These are phyloP conservation scores for Zosterops hypoxanthus DNA, from an alignment of 2,113 vertebrate genomes.

Conservation along the genomic window DNA sequence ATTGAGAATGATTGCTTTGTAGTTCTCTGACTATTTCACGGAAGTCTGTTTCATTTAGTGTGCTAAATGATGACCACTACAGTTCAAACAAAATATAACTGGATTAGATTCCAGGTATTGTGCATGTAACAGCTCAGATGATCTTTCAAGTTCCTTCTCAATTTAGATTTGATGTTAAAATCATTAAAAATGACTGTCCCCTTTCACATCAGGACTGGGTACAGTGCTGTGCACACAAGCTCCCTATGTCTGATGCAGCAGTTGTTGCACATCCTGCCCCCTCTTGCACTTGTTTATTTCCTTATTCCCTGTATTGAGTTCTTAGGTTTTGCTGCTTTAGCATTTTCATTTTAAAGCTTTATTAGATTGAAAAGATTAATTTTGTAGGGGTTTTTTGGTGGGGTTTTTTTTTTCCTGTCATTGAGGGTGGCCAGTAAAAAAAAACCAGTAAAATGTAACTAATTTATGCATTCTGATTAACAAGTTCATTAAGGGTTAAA, in stretches of 20 bases:
- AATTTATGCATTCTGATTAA: neutral
- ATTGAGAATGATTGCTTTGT: neutral
- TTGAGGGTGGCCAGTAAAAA: neutral
- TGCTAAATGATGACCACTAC: neutral
- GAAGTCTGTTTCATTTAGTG: neutral
- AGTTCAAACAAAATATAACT: neutral
- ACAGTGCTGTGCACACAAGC: neutral
- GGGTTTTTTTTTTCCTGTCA: neutral
- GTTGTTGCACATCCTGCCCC: rapidly evolving
- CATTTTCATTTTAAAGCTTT: neutral
- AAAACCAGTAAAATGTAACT: neutral
- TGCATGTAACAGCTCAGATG: neutral
- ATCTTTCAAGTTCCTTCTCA: neutral
- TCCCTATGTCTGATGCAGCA: neutral
- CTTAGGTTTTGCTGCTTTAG: neutral
- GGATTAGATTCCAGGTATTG: neutral
- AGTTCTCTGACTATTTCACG: neutral
- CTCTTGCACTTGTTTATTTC: neutral
- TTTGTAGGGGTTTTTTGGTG: neutral
- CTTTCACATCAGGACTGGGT: neutral
- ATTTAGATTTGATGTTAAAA: neutral
- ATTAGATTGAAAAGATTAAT: neutral
- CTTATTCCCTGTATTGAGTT: neutral
- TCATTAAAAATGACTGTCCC: neutral
- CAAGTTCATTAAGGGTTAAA: neutral